Base-by-base conservation (phyloP, 2,888 invertebrate species). In the Philereme vetulata region DNA sequence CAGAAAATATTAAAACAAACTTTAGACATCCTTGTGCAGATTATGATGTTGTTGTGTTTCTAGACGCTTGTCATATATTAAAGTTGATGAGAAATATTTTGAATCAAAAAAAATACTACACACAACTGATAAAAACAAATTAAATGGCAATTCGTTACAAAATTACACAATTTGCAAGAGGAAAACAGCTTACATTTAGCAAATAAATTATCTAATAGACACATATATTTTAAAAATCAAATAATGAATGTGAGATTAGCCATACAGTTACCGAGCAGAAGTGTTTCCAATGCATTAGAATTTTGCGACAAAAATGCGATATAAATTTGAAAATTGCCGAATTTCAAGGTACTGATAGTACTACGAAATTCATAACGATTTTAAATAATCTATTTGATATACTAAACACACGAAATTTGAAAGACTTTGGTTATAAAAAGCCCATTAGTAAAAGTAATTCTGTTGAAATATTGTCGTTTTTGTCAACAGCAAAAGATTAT, bases 21-120 rank as follows among this genome's bases (percentile, higher is more conserved):
- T 68, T 69, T 9, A 61, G 60, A 60, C 63, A 65, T 36, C 66
- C 67, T n/a, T 43, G 9, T 33, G 47, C 46, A 2, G 47, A 67
- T 43, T 47, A 56, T 21, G 38, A 66, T n/a, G 56, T 67, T 4
- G 51, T 46, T 11, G 59, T 70, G 5, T 60, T 65, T 35, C 36
- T 65, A 48, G 68, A 68, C 21, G 43, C 62, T 35, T 35, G 35
- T 5, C 35, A 35, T 5, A 35, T 5, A 5, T 4, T 35, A 5
- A 35, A 35, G 35, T 35, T 35, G 4, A 35, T 35, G 35, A 35
- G 35, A 35, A 35, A 35, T 35, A 35, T 5, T 35, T 35, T 35
- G 35, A 35, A 35, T 35, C 4, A 35, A 35, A 35, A 35, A 35
- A 35, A 5, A 35, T n/a, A 35, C 4, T 35, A 35, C 35, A 35